Evolutionary conservation across 2,113 vertebrate species (phyloP).

Genomic region (Pteruthius melanotis): DNA sequence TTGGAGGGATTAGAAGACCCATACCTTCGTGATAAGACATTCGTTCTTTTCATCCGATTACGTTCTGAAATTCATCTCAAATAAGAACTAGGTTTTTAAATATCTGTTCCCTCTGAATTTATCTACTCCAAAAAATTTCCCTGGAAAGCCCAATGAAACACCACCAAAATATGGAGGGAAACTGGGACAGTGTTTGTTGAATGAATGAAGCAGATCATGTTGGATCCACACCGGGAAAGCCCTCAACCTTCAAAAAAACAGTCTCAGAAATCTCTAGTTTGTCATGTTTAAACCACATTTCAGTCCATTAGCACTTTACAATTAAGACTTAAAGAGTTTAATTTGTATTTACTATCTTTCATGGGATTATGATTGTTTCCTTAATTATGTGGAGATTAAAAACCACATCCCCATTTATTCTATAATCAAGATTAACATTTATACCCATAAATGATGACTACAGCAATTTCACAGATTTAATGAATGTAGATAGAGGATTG

Average conservation of each 20-base stretch:
- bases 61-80: neutral
- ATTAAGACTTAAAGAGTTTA: neutral
- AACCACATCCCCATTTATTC: neutral
- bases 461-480: neutral
- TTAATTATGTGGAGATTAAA: neutral
- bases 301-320: neutral
- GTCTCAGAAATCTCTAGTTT: neutral
- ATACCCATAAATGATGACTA: neutral
- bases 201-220: neutral
- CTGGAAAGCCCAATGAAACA: neutral
- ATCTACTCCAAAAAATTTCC: neutral
- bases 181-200: neutral
- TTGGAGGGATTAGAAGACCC: neutral
- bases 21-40: neutral
- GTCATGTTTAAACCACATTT: neutral
- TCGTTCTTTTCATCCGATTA: rapidly evolving
- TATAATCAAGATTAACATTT: neutral
- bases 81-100: neutral
- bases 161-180: neutral
- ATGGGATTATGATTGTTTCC: neutral
- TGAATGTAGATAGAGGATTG: neutral
- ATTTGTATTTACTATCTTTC: slow-evolving; percentile 8
- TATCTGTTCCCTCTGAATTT: neutral
- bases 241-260: neutral
- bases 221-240: neutral